These are phyloP conservation scores for Ennomos erosarius DNA, from an alignment of 2,888 invertebrate genomes.

Conservation along the genomic window DNA sequence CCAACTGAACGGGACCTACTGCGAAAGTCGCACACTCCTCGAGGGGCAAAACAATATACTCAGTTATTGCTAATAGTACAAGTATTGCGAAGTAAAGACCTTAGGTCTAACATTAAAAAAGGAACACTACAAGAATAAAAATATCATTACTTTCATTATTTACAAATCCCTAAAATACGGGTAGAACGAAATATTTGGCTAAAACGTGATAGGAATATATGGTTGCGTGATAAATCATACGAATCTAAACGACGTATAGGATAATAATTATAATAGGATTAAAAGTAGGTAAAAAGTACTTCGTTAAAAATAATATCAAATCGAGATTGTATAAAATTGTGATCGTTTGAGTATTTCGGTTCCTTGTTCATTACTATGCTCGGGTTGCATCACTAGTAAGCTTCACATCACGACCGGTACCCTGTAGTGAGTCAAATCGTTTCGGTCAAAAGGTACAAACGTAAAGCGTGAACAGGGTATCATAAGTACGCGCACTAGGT, in stretches of 20 bases:
- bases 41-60: conserved; percentile 59
- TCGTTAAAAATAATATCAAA: conserved; percentile 59
- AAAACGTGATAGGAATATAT: conserved; percentile 80
- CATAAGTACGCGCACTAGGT: conserved; percentile 54
- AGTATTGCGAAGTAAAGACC: conserved; percentile 82
- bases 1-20: conserved; percentile 1
- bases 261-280: conserved; percentile 46
- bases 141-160: conserved; percentile 66
- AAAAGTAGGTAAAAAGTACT: conserved; percentile 36
- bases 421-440: conserved; percentile 73
- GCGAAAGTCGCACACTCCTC: conserved; percentile 17
- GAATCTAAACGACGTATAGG: conserved; percentile 59
- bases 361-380: conserved; percentile 65
- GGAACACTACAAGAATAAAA: conserved; percentile 79
- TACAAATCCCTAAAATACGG: conserved; percentile 76
- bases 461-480: conserved; percentile 53
- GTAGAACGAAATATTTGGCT: conserved; percentile 82
- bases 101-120: conserved; percentile 77
- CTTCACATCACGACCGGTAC: conserved; percentile 67
- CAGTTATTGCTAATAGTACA: conserved; percentile 80
- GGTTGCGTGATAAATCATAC: conserved; percentile 62
- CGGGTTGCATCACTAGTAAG: conserved; percentile 54
- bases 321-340: conserved; percentile 65
- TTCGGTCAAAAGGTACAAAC: conserved; percentile 56
- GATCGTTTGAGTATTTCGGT: conserved; percentile 78